Percentiles rank a stretch among this genome's conserved stretches.
These are phyloP conservation scores for Enoplosus armatus DNA, from an alignment of 2,797 vertebrate species.

Conservation along the genomic window DNA sequence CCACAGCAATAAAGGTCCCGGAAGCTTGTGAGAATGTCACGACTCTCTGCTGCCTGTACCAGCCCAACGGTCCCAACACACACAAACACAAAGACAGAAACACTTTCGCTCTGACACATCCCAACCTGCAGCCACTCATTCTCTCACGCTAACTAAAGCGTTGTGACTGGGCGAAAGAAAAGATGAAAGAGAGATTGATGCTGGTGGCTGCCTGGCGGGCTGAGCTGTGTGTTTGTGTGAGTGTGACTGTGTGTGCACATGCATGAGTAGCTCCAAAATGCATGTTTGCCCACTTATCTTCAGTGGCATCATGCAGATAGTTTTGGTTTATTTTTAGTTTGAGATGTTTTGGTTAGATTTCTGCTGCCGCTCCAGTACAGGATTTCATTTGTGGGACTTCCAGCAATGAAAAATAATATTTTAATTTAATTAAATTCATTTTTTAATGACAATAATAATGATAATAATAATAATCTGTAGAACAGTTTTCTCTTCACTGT, in stretches of 20 bases:
- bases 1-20: constrained; percentile 82
- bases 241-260: constrained; percentile 15
- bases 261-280: constrained; percentile 4
- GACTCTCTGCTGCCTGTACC: constrained; percentile 74
- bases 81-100: constrained; percentile 60
- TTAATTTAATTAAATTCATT: too few species aligned
- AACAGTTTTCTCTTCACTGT: neutral
- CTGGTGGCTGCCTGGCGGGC: neutral
- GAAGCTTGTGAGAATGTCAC: constrained; percentile 85
- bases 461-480: too few species aligned
- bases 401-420: neutral
- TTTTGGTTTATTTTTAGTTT: neutral
- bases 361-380: neutral
- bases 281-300: neutral
- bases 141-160: constrained; percentile 37
- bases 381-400: neutral
- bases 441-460: too few species aligned
- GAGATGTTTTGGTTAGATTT: neutral
- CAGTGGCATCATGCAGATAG: neutral
- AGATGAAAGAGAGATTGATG: constrained; percentile 43
- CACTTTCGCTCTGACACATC: constrained; percentile 55
- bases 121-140: constrained; percentile 45
- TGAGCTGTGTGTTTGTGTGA: constrained; percentile 4
- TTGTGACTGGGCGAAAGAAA: constrained; percentile 10
- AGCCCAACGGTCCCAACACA: constrained; percentile 56